Conservation (phyloP, 2,888 invertebrate species). For the Hyles lineata region DNA sequence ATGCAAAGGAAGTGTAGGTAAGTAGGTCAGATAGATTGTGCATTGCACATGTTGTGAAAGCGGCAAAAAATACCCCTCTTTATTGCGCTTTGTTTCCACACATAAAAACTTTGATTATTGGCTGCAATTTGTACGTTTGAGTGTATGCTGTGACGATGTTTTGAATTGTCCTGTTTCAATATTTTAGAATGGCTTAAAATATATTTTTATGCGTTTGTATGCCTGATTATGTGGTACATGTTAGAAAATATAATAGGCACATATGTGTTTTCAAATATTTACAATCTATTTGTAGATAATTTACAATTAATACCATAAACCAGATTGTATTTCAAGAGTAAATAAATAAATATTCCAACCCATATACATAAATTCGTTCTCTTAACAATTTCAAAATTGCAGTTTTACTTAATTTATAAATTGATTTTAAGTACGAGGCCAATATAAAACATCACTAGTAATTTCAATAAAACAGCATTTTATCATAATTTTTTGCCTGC, state of each 20-base stretch:
- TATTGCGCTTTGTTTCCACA: slow-evolving; percentile 77
- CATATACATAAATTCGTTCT: too few relatives aligned
- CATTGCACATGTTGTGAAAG: slow-evolving; percentile 84
- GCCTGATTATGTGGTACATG: neutral
- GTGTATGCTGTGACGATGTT: slow-evolving; percentile 49
- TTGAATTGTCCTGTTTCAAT: slow-evolving; percentile 52
- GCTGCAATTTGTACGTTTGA: slow-evolving; percentile 80
- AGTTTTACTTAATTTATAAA: neutral
- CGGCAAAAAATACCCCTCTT: slow-evolving; percentile 74
- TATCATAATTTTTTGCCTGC: slow-evolving; percentile 72
- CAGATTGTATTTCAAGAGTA: too few relatives aligned
- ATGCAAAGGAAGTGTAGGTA: slow-evolving; percentile 80
- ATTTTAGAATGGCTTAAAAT: slow-evolving; percentile 1
- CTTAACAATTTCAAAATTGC: neutral
- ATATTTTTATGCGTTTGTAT: neutral
- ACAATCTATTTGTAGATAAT: neutral
- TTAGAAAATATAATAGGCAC: too few relatives aligned
- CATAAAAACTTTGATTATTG: slow-evolving; percentile 76
- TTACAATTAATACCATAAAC: too few relatives aligned
- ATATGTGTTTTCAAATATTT: neutral
- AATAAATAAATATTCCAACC: too few relatives aligned
- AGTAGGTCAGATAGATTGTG: slow-evolving; percentile 79
- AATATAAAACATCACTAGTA: slow-evolving; percentile 48
- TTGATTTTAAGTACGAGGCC: slow-evolving; percentile 39
- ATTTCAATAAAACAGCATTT: slow-evolving; percentile 61